Evolutionary conservation across 2,797 vertebrate species (phyloP).

Genomic region (Bovichtus diacanthus): DNA sequence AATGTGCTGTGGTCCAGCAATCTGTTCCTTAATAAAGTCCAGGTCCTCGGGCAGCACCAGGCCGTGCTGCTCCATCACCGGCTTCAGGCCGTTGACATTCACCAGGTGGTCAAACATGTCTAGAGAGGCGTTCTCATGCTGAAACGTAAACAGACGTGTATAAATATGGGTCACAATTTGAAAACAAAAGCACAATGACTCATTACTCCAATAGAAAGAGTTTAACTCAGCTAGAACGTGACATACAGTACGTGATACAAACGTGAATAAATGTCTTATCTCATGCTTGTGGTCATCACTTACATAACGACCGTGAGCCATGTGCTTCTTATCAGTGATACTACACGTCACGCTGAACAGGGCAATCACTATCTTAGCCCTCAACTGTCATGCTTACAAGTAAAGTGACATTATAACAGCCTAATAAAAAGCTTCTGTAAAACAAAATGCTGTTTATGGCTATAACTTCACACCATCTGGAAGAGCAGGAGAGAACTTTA

Average conservation of each 20-base stretch:
- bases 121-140: constrained; percentile 92
- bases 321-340: constrained; percentile 30
- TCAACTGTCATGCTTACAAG: background rate
- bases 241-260: background rate
- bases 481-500: background rate
- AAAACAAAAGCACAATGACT: constrained; percentile 34
- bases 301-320: constrained; percentile 1
- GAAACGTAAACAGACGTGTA: constrained; percentile 48
- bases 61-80: constrained; percentile 85
- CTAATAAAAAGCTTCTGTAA: constrained; percentile 10
- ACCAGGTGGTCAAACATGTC: constrained; percentile 95
- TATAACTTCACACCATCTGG: background rate
- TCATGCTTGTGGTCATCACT: constrained; percentile 26
- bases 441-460: background rate
- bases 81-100: constrained; percentile 82
- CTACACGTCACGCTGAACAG: constrained; percentile 21
- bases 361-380: background rate
- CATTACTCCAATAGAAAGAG: constrained; percentile 6
- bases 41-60: constrained; percentile 90
- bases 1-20: constrained; percentile 84
- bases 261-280: constrained; percentile 11
- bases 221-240: constrained; percentile 16
- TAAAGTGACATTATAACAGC: background rate
- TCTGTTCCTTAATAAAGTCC: constrained; percentile 95
- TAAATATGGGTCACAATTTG: too few relatives aligned